Conservation (phyloP, 2,113 vertebrate species). For the Rhinoptilus africanus region DNA sequence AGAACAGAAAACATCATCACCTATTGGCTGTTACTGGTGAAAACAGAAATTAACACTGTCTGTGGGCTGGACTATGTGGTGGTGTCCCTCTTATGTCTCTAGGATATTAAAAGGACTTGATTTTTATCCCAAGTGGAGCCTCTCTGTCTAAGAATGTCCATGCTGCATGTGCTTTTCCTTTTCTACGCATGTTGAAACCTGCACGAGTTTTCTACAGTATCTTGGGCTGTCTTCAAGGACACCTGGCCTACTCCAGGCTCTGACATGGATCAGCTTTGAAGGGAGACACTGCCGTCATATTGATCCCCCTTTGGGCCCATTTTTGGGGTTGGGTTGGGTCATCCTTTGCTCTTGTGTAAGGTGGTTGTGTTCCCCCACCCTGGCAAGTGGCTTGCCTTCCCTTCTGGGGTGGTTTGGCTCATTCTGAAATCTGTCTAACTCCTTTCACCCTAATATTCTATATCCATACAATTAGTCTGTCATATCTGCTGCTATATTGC, state of each 20-base stretch:
- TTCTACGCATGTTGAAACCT: accelerated
- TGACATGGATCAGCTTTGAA: not conserved
- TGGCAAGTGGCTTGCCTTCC: not conserved
- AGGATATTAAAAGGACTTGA: not conserved
- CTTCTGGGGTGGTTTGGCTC: not conserved
- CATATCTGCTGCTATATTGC: not conserved
- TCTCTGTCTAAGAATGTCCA: not conserved
- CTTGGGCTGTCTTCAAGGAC: not conserved
- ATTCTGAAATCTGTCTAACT: not conserved
- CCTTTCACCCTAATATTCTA: not conserved
- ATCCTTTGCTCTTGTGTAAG: not conserved
- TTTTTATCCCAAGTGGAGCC: not conserved
- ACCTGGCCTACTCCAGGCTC: not conserved
- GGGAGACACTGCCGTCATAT: not conserved
- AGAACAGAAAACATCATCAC: not conserved
- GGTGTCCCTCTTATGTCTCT: not conserved
- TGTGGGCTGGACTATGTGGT: not conserved
- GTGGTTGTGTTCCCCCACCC: accelerated
- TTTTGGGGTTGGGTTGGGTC: not conserved
- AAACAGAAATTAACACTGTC: not conserved
- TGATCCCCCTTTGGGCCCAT: accelerated
- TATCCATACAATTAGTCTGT: not conserved
- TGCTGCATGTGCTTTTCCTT: accelerated
- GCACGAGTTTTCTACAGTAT: not conserved
- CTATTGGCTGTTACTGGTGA: not conserved